Conservation (phyloP, 2,888 invertebrate species). For the Cerastis leucographa region DNA sequence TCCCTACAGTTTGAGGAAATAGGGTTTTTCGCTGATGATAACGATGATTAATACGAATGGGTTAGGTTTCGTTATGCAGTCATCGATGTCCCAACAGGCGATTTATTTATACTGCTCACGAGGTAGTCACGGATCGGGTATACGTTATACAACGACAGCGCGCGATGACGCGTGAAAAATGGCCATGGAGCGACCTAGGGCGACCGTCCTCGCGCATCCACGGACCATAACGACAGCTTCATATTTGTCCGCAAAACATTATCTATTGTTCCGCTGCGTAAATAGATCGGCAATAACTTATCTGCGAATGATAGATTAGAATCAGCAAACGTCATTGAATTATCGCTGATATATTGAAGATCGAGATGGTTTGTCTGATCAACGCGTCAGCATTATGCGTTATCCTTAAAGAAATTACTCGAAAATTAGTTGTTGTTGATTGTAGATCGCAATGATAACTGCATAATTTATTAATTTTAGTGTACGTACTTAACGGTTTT, state of each 20-base stretch:
- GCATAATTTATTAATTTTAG: background rate
- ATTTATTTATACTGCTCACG: slow-evolving; percentile 50
- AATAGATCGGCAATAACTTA: slow-evolving; percentile 64
- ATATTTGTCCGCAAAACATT: slow-evolving; percentile 69
- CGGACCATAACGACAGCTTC: slow-evolving; percentile 83
- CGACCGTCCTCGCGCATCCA: slow-evolving; percentile 80
- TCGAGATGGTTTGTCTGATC: slow-evolving; percentile 1
- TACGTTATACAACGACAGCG: slow-evolving; percentile 72
- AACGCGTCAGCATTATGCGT: slow-evolving; percentile 19
- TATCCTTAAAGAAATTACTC: slow-evolving; percentile 5
- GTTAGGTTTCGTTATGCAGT: slow-evolving; percentile 24
- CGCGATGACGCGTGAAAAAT: slow-evolving; percentile 85
- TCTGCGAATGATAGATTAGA: slow-evolving; percentile 50
- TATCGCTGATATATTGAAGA: slow-evolving; percentile 33
- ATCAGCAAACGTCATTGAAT: slow-evolving; percentile 47
- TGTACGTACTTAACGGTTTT: slow-evolving; percentile 5
- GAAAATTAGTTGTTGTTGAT: slow-evolving; percentile 5
- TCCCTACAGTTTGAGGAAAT: slow-evolving; percentile 1
- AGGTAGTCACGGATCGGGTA: slow-evolving; percentile 68
- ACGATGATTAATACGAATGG: slow-evolving; percentile 7
- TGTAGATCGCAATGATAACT: slow-evolving; percentile 9
- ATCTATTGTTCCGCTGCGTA: slow-evolving; percentile 71
- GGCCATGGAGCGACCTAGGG: slow-evolving; percentile 86
- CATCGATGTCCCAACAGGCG: slow-evolving; percentile 15
- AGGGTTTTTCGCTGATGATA: background rate